phyloP scores from a whole-genome alignment of 2,113 vertebrate species.

The Myocastor coypus region DNA sequence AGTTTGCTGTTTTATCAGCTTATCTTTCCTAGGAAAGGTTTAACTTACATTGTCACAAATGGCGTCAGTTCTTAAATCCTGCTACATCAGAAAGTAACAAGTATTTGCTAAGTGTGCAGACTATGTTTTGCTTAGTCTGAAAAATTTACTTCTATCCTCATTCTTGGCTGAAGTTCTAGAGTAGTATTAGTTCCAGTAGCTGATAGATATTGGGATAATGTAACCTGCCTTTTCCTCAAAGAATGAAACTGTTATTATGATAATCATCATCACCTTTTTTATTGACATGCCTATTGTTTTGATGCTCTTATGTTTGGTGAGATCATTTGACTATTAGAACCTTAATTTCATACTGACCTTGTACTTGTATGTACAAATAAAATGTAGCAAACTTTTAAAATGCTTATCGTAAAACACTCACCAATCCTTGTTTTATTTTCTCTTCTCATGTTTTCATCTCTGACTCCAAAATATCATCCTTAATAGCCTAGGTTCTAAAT shows the following conservation, averaged over 20 bases:
- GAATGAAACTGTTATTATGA: not conserved
- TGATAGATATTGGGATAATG: not conserved
- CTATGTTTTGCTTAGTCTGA: not conserved
- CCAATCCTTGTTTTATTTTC: not conserved
- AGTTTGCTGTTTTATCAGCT: not conserved
- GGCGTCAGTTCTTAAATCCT: not conserved
- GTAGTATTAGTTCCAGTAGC: not conserved
- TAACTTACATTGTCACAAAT: not conserved
- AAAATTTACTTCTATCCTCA: not conserved
- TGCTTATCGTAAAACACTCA: not conserved
- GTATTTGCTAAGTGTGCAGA: not conserved
- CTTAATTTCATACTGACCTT: not conserved
- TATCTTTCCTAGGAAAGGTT: not conserved
- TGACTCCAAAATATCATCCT: not conserved
- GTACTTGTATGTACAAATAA: not conserved
- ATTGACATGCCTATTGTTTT: not conserved
- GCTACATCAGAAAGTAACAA: not conserved
- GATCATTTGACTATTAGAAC: not conserved
- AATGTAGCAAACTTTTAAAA: not conserved
- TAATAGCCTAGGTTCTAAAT: not conserved
- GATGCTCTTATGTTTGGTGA: rapidly evolving
- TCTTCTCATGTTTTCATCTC: not conserved
- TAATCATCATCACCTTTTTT: not conserved
- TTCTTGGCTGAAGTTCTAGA: not conserved
- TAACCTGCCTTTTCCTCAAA: not conserved